Evolutionary conservation across 2,888 invertebrate genomes (phyloP).

Genomic region (Pecten maximus): DNA sequence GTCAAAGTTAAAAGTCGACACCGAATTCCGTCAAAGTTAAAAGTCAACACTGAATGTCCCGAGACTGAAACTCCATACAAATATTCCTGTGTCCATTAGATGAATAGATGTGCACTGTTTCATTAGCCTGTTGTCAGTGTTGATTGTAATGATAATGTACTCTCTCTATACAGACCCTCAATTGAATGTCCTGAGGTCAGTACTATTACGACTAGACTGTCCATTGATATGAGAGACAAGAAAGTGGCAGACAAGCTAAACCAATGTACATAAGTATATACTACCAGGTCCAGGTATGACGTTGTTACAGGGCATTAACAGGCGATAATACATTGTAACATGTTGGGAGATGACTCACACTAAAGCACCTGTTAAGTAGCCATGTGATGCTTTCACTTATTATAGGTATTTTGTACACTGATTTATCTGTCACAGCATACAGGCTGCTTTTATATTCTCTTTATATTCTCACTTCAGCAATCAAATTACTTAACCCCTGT

Average conservation of each 20-base stretch:
- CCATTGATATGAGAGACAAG: not conserved
- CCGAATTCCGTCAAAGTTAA: too few species aligned
- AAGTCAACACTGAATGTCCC: not conserved
- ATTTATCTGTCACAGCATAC: not conserved
- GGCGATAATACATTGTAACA: conserved; percentile 14
- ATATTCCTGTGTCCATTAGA: not conserved
- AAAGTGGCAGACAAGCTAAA: not conserved
- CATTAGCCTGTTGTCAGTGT: not conserved
- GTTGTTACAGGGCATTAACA: not conserved
- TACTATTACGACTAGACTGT: not conserved
- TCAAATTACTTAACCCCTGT: too few species aligned
- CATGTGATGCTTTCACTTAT: not conserved
- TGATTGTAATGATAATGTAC: not conserved
- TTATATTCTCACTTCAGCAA: too few species aligned
- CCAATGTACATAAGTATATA: not conserved
- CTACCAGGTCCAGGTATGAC: not conserved
- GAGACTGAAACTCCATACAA: not conserved
- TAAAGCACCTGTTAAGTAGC: not conserved
- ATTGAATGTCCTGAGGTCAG: conserved; percentile 5
- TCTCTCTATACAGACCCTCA: not conserved
- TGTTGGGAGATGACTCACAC: not conserved
- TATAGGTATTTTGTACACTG: not conserved
- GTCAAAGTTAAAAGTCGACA: too few species aligned
- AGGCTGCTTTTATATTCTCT: not conserved
- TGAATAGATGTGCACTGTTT: not conserved